Base-by-base conservation (phyloP, 2,888 invertebrate genomes). In the Capitulum mitella region DNA sequence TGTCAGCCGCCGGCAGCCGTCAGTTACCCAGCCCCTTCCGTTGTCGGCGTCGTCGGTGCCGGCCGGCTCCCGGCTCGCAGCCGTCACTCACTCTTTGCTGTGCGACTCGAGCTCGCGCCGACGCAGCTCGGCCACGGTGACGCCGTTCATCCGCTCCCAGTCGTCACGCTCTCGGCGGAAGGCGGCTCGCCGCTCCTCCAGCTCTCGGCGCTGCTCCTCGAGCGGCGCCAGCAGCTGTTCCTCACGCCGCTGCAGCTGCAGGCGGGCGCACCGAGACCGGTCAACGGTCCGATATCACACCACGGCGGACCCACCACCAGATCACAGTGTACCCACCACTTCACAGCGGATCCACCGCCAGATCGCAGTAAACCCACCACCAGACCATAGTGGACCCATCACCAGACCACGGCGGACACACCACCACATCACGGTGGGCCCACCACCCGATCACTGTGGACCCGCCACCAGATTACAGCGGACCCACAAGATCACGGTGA, bases 91-190 rank as follows among this genome's bases (percentile, higher is more conserved):
- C 82, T 82, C 82, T 79, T 80, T 82, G 79, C 82, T 82, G 78
- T 81, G 79, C 19, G 81, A 80, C 78, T 82, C 82, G 19, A 82
- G 79, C 43, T 79, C 79, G 61, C 80, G 81, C 61, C 82, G 79
- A 29, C 80, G 61, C 40, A 82, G 81, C n/a, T 81, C 95, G 86
- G 95, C 95, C 83, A 95, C 90, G 85, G 93, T 94, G 82, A 94
- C 91, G 84, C 94, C 93, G 85, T 94, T 93, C 80, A 92, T 90
- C 83, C 93, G 92, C 87, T 98, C 97, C 96, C 97, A 98, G 78
- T 91, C 89, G 83, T 90, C 89, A 84, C 92, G 93, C 86, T 98
- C 98, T 80, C 90, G 89, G 83, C 93, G 93, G 84, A 97, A 94
- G 80, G 91, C 90, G 82, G 92, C 90, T 84, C 93, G 89, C 83